Evolutionary conservation across 1,140 invertebrate genomes (phyloP), one percentile per base, ranked within the genome.

Genomic region (Aphis gossypii): DNA sequence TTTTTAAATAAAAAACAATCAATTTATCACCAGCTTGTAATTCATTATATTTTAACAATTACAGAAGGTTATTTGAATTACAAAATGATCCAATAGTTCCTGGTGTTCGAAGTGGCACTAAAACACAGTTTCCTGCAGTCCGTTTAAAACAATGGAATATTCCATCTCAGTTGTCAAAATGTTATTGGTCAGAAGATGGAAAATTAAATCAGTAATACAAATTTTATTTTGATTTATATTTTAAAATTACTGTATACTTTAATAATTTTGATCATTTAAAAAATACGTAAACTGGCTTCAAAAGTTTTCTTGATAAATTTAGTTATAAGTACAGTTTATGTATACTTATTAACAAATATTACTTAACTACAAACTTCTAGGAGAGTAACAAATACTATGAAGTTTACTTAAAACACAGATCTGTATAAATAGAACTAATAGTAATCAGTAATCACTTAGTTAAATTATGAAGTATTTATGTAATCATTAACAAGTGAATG

Each of bases 1-100:
- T 18, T 51, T 38, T 44, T 3, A 30, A 44, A 68, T 41, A 41
- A 41, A 60, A 90, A 44, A 68, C n/a, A 18, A 18, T 68, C 5
- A 20, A 76, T 41, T 56, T 20, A 21, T 38, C 35, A n/a, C 30
- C 38, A 83, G 35, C 25, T 48, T 83, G 18, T 92, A 83, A 56
- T 86, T 54, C 1, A 86, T 35, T 82, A 23, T 38, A 35, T 82
- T 83, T 46, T 54, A 68, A 93, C 14, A 60, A 44, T 54, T 92
- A 86, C n/a, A 93, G 92, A 20, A 86, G 51, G 11, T 86, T 93
- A 48, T 56, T 93, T 44, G 92, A 93, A 86, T 25, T 93, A 2
- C 76, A 86, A 56, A 93, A 93, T 86, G 92, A 93, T 54, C 8
- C n/a, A 25, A 76, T 93, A 38, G 41, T 92, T 92, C 82, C 25